Percentiles rank a stretch among this genome's conserved stretches.
Evolutionary conservation across 1,140 invertebrate genomes (phyloP).

Genomic region (Halictus rubicundus): DNA sequence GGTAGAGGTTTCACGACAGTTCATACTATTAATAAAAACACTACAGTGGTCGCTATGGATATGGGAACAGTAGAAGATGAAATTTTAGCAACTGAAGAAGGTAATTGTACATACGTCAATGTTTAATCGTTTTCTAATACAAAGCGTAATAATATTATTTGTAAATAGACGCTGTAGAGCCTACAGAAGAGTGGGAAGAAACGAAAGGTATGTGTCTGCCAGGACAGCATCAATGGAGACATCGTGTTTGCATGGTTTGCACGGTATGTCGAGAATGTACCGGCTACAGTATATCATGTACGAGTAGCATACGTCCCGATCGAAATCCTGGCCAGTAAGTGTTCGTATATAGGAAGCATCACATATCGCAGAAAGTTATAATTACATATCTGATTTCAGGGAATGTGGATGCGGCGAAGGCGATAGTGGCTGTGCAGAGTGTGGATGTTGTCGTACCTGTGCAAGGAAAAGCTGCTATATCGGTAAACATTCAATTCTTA

Average conservation of each 20-base stretch:
- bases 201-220: constrained; percentile 85
- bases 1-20: constrained; percentile 89
- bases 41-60: constrained; percentile 84
- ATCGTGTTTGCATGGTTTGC: constrained; percentile 93
- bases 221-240: constrained; percentile 89
- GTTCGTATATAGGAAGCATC: constrained; percentile 9
- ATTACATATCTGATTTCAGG: constrained; percentile 80
- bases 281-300: constrained; percentile 93
- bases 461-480: constrained; percentile 86
- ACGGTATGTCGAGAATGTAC: constrained; percentile 96
- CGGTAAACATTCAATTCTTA: constrained; percentile 52
- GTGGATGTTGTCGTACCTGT: constrained; percentile 94
- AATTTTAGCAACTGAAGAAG: constrained; percentile 77
- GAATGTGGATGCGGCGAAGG: constrained; percentile 97
- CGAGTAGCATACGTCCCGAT: constrained; percentile 89
- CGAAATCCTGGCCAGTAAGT: constrained; percentile 93
- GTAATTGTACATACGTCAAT: constrained; percentile 46
- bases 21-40: constrained; percentile 79
- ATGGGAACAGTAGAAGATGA: constrained; percentile 84
- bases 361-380: constrained; percentile 2
- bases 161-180: constrained; percentile 64
- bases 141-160: constrained; percentile 17
- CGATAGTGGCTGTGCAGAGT: constrained; percentile 95
- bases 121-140: constrained; percentile 16
- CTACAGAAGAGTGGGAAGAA: constrained; percentile 82